Percentiles rank a stretch among this genome's conserved stretches.
Conservation (phyloP, 2,113 vertebrate species). For the Ceuthmochares aereus region DNA sequence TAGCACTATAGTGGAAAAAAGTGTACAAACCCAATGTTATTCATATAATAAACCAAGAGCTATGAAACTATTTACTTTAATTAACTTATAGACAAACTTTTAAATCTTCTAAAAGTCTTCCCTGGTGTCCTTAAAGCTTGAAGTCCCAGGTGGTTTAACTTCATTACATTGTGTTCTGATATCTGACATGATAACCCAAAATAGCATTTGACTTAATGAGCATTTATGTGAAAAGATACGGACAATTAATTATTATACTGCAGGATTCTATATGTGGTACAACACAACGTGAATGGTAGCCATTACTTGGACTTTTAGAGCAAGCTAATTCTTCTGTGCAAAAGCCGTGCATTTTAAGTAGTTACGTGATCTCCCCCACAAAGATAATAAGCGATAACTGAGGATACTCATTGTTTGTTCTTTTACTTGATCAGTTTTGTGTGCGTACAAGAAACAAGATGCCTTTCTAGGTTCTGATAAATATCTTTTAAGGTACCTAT, state of each 20-base stretch:
- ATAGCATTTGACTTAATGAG: background rate
- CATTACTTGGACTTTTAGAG: background rate
- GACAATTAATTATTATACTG: background rate
- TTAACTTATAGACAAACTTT: background rate
- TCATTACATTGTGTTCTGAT: background rate
- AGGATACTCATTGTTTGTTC: background rate
- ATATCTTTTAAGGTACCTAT: background rate
- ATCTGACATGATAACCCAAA: background rate
- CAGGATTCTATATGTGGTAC: background rate
- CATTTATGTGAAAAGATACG: background rate
- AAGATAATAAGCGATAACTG: background rate
- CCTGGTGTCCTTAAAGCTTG: background rate
- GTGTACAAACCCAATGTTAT: background rate
- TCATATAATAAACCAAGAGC: background rate
- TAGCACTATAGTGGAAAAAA: background rate
- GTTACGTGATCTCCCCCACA: background rate
- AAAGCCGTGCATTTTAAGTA: background rate
- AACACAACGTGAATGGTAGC: background rate
- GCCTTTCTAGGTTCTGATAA: background rate
- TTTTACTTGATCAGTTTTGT: background rate
- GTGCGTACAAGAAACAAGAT: background rate
- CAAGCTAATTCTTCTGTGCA: background rate
- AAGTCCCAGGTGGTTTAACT: background rate
- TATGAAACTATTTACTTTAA: background rate
- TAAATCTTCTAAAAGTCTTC: background rate